Evolutionary conservation across 2,113 vertebrate species (phyloP).

Genomic region (Nycticorax nycticorax): DNA sequence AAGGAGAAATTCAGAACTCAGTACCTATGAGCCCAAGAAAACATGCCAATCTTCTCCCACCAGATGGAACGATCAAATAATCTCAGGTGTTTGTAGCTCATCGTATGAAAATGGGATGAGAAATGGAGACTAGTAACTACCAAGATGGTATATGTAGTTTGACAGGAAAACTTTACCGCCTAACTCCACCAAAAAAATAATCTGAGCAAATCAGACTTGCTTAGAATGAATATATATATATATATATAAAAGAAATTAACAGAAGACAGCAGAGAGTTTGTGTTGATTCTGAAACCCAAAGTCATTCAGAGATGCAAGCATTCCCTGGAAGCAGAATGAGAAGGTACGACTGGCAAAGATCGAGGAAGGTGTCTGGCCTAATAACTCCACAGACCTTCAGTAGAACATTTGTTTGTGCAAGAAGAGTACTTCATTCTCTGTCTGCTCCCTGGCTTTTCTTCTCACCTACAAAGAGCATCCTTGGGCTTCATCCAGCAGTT

Average conservation of each 20-base stretch:
- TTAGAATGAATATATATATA: background rate
- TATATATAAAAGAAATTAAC: background rate
- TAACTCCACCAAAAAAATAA: background rate
- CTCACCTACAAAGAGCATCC: conserved; percentile 4
- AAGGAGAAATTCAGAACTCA: background rate
- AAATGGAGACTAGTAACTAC: background rate
- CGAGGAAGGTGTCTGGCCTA: background rate
- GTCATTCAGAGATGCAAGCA: background rate
- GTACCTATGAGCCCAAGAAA: background rate
- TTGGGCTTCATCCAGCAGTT: conserved; percentile 38
- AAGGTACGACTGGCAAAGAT: background rate
- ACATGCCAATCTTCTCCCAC: background rate
- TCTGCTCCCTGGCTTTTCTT: background rate
- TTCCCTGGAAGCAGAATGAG: background rate
- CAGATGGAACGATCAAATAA: background rate
- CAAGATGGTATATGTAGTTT: background rate
- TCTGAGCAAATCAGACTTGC: background rate
- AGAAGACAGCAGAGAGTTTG: background rate
- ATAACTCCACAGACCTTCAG: background rate
- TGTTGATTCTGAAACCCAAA: background rate
- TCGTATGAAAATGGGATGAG: background rate
- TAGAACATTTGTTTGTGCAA: background rate
- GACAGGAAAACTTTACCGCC: background rate
- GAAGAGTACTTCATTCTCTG: background rate
- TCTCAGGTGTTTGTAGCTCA: background rate